Evolutionary conservation across 2,797 vertebrate species (phyloP).

Genomic region (Cynodonichthys magdalenae): DNA sequence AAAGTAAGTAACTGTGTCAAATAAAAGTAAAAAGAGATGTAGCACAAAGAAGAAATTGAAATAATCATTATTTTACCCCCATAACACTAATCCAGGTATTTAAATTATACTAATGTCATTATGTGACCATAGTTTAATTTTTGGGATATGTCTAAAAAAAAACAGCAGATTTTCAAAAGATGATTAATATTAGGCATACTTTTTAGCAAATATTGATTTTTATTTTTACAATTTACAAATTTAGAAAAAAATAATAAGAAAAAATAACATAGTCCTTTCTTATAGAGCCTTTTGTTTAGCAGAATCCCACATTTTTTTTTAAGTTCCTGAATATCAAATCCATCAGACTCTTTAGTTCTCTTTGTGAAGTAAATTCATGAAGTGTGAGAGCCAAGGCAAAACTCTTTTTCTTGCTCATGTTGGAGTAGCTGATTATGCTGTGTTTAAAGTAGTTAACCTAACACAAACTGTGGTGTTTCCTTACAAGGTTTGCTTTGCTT

Average conservation of each 20-base stretch:
- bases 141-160: too few species aligned
- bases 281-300: too few species aligned
- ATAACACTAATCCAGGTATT: too few species aligned
- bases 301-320: too few species aligned
- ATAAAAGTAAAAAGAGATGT: slow-evolving; percentile 24
- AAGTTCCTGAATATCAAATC: too few species aligned
- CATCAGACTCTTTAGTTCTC: neutral
- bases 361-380: neutral
- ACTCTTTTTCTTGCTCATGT: neutral
- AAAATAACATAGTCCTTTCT: too few species aligned
- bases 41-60: slow-evolving; percentile 25
- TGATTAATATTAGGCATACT: neutral
- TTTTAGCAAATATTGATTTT: neutral
- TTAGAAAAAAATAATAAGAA: too few species aligned
- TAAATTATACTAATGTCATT: too few species aligned
- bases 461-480: neutral
- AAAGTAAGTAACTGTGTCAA: slow-evolving; percentile 27
- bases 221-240: neutral
- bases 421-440: neutral
- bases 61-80: neutral
- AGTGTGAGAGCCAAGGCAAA: neutral
- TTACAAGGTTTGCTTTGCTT: neutral
- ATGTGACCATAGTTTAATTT: too few species aligned
- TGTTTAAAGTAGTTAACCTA: neutral
- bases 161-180: too few species aligned